Conservation (phyloP, 2,113 vertebrate genomes). For the Erinaceus europaeus region DNA sequence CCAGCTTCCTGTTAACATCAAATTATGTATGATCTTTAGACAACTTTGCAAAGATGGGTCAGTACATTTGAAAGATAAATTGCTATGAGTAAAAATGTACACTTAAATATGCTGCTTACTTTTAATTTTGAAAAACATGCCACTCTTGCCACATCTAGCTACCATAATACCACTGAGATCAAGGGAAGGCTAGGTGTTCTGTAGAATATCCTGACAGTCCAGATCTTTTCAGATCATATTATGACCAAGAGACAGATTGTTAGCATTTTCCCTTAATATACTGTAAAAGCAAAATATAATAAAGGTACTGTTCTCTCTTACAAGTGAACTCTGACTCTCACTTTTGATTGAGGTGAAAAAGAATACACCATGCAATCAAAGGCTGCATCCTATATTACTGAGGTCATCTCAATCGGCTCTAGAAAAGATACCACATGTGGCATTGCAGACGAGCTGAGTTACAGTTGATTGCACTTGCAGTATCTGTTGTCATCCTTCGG, state of each 20-base stretch:
- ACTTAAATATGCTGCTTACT: background rate
- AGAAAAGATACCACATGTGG: background rate
- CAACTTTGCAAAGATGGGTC: background rate
- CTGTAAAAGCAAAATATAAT: too few species aligned
- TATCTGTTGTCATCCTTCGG: background rate
- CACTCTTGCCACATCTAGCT: too few species aligned
- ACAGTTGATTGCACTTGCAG: background rate
- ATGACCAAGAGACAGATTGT: background rate
- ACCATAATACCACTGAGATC: too few species aligned
- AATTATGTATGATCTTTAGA: background rate
- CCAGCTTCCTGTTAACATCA: background rate
- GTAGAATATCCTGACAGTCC: background rate
- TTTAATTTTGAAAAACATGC: background rate
- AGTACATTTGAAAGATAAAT: background rate
- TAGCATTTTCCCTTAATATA: background rate
- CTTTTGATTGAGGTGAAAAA: background rate
- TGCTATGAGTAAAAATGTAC: background rate
- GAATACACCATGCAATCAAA: background rate
- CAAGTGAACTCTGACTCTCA: background rate
- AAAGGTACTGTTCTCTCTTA: background rate
- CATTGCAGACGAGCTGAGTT: background rate
- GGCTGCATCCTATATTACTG: background rate
- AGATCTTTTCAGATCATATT: background rate
- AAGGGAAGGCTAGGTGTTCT: too few species aligned
- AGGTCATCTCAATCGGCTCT: background rate